Conservation (phyloP, 2,888 invertebrate genomes). For the Drosophila atroscutellata region DNA sequence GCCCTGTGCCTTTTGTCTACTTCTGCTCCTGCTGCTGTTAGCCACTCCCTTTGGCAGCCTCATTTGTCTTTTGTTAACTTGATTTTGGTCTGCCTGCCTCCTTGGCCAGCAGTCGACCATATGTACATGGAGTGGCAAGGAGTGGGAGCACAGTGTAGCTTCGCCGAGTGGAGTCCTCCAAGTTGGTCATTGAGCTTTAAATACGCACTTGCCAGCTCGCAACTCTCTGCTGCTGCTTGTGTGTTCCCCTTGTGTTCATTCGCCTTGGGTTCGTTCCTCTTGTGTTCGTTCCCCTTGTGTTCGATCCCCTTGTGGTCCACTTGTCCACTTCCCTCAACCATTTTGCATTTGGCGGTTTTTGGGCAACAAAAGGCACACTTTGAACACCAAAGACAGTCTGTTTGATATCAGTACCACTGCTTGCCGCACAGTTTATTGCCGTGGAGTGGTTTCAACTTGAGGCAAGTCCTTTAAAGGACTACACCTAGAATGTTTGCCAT, state of each 20-base stretch:
- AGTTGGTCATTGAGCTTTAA: conserved; percentile 51
- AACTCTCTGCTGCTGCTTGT: not conserved
- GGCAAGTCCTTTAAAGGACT: conserved; percentile 1
- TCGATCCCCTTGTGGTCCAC: not conserved
- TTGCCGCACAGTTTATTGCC: conserved; percentile 24
- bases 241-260: not conserved
- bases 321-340: not conserved
- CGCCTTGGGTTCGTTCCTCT: too few species aligned
- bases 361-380: conserved; percentile 20
- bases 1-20: conserved; percentile 12
- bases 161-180: conserved; percentile 26
- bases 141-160: not conserved
- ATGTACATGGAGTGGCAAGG: conserved; percentile 33
- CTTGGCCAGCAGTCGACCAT: conserved; percentile 41
- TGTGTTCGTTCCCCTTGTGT: not conserved
- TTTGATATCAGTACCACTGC: conserved; percentile 19
- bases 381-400: conserved; percentile 7
- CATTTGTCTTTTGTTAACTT: conserved; percentile 71
- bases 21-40: not conserved
- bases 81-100: conserved; percentile 52
- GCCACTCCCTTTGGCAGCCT: conserved; percentile 4
- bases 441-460: not conserved
- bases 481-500: not conserved
- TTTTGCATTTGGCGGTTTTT: conserved; percentile 33
- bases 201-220: conserved; percentile 50